Evolutionary conservation across 2,113 vertebrate species (phyloP).

Genomic region (cattle (Bos taurus)): ARS-UCD2.0 NC_037338.1:69562001-69562500

Average conservation of each 20-base stretch:
- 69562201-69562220: not conserved
- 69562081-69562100: not conserved
- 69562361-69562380: not conserved
- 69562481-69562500: fast-evolving
- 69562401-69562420: not conserved
- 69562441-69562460: not conserved
- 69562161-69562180: not conserved
- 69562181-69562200: not conserved
- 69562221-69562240: not conserved
- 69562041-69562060: not conserved
- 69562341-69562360: not conserved
- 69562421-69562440: not conserved
- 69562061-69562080: not conserved
- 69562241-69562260: not conserved
- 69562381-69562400: not conserved
- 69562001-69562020: not conserved
- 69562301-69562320: not conserved
- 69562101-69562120: not conserved
- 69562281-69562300: not conserved
- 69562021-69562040: not conserved
- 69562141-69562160: not conserved
- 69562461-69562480: not conserved
- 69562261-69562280: not conserved
- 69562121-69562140: not conserved
- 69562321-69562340: not conserved